phyloP scores from a whole-genome alignment of 2,888 invertebrate species.

The Pharmacophagus antenor region DNA sequence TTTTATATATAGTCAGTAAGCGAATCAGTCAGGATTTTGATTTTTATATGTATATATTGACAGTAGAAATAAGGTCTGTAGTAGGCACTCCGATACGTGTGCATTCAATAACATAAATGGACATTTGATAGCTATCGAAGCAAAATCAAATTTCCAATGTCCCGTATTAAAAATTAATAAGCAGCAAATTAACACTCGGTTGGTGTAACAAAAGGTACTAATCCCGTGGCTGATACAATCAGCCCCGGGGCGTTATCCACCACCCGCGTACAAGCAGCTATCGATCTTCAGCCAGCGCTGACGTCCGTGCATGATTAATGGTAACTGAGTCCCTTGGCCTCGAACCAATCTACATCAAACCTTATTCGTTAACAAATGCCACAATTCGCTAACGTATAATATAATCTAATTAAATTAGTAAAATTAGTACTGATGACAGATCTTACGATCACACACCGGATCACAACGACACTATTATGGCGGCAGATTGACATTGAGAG shows the following conservation, averaged over 20 bases:
- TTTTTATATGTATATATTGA: too few species aligned
- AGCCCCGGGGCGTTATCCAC: constrained; percentile 32
- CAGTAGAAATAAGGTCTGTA: too few species aligned
- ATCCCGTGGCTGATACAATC: constrained; percentile 38
- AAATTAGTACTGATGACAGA: not conserved
- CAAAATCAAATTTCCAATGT: not conserved
- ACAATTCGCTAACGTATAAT: constrained; percentile 1
- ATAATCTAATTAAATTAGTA: not conserved
- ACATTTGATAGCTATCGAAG: constrained; percentile 3
- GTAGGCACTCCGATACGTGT: too few species aligned
- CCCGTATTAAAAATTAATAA: constrained; percentile 36
- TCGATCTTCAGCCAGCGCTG: constrained; percentile 44
- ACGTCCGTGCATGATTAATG: constrained; percentile 56
- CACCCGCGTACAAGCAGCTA: constrained; percentile 32
- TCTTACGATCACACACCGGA: too few species aligned
- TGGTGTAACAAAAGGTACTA: constrained; percentile 38
- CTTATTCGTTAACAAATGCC: constrained; percentile 29
- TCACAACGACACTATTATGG: too few species aligned
- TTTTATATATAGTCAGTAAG: too few species aligned
- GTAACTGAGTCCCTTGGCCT: constrained; percentile 48
- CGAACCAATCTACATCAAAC: constrained; percentile 35
- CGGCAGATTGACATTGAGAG: not conserved
- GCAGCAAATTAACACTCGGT: constrained; percentile 42
- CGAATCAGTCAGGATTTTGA: too few species aligned
- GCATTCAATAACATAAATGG: not conserved